Evolutionary conservation across 1,140 invertebrate genomes (phyloP), one percentile per base, ranked within the genome.

Genomic region (Batillaria attramentaria): DNA sequence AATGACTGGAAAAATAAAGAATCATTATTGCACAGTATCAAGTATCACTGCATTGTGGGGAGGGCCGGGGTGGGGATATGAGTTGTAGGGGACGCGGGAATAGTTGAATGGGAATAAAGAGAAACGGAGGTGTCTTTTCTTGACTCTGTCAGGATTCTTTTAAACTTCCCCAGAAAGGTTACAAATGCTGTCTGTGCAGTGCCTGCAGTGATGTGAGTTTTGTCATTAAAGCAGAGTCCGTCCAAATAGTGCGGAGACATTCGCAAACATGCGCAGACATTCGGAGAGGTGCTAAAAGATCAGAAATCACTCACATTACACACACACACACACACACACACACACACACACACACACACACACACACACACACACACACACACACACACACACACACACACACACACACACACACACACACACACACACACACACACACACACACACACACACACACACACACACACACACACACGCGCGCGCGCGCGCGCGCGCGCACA

Each of bases 301-400:
- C 46, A 50, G 46, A 50, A 50, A 50, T 24, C 46, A 24, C 10
- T 50, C 46, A 10, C 24, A 13, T 50, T 50, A 50, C 6, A 60
- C 57, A n/a, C 57, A 60, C 57, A n/a, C 57, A 60, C 57, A 60
- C 57, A 60, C 57, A 60, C 57, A 60, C 57, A 60, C 57, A 60
- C 57, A 60, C 57, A 60, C 57, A 60, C 24, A 60, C 57, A 60
- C 57, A 60, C 57, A 60, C 57, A 60, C 57, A n/a, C 57, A 60
- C 57, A 60, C 57, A 60, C 57, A n/a, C 24, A 24, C 57, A 24
- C 57, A 24, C 57, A 60, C 57, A 60, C 57, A 60, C 57, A 24
- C 57, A 60, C 24, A 28, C 57, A 24, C 57, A 24, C 57, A 24
- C 57, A 24, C 57, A 60, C 57, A 24, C 57, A 60, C 57, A 60